These are phyloP conservation scores for Nyctibius grandis DNA, from an alignment of 2,797 vertebrate species.

Conservation along the genomic window DNA sequence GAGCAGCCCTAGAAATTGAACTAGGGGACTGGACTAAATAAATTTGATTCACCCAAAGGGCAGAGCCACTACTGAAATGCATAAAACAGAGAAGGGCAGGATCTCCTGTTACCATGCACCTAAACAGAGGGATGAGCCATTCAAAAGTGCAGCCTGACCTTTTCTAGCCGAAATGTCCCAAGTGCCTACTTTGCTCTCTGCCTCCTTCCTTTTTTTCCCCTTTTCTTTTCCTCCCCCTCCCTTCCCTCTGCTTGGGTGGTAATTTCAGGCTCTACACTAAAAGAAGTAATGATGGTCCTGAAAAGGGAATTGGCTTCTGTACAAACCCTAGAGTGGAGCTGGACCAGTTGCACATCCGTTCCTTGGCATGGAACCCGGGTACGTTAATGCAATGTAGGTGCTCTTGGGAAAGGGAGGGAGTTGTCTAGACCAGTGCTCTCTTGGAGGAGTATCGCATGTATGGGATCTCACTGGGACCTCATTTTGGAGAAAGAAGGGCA, in stretches of 20 bases:
- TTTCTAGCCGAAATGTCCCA: constrained; percentile 1
- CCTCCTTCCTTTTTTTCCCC: not conserved
- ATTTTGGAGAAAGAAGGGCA: not conserved
- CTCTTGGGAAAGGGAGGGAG: not conserved
- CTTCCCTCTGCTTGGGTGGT: not conserved
- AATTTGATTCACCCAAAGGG: constrained; percentile 48
- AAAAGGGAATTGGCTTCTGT: not conserved
- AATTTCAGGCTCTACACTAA: not conserved
- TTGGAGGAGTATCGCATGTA: not conserved
- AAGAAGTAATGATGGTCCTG: not conserved
- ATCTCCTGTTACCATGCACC: not conserved
- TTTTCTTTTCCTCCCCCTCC: not conserved
- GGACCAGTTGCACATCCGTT: not conserved
- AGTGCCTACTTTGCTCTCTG: not conserved
- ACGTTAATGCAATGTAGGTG: not conserved
- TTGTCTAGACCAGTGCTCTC: not conserved
- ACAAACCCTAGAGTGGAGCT: not conserved
- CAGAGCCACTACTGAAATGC: constrained; percentile 30
- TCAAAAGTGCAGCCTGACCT: constrained; percentile 25
- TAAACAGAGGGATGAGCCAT: not conserved
- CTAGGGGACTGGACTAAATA: constrained; percentile 42
- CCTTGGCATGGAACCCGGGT: not conserved
- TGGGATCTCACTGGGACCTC: not conserved
- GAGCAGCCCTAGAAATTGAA: constrained; percentile 48
- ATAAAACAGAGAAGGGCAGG: not conserved